A percentile compares a stretch with the other conserved stretches of the same genome.
Evolutionary conservation across 2,797 vertebrate species (phyloP).

Genomic region (Mormyrus proboscirostris): DNA sequence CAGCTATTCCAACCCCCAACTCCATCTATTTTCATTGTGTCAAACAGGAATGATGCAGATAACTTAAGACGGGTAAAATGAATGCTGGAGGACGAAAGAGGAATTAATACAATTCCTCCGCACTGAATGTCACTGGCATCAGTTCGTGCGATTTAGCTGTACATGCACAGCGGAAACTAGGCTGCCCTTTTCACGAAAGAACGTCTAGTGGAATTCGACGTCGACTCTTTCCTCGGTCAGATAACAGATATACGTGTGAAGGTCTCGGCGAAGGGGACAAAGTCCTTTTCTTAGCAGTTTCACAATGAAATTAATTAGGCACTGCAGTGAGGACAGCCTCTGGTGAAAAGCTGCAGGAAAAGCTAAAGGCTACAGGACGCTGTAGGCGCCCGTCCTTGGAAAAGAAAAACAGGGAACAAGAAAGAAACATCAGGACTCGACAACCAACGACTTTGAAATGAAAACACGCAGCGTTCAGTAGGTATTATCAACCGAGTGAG

Average conservation of each 20-base stretch:
- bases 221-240: background rate
- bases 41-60: background rate
- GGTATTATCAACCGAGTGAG: background rate
- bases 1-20: background rate
- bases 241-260: background rate
- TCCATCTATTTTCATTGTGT: background rate
- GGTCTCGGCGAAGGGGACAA: background rate
- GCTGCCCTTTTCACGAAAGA: background rate
- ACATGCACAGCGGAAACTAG: background rate
- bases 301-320: background rate
- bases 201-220: background rate
- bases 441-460: background rate
- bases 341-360: background rate
- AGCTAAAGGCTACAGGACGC: background rate
- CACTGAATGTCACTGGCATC: background rate
- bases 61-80: background rate
- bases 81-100: background rate
- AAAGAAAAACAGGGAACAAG: background rate
- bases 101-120: background rate
- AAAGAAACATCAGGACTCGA: background rate
- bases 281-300: background rate
- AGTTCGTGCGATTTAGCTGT: background rate
- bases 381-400: background rate
- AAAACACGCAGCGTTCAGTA: background rate
- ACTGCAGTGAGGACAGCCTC: background rate